Evolutionary conservation across 1,140 invertebrate genomes (phyloP), one percentile per base, ranked within the genome.

Genomic region (Glomeris maerens): DNA sequence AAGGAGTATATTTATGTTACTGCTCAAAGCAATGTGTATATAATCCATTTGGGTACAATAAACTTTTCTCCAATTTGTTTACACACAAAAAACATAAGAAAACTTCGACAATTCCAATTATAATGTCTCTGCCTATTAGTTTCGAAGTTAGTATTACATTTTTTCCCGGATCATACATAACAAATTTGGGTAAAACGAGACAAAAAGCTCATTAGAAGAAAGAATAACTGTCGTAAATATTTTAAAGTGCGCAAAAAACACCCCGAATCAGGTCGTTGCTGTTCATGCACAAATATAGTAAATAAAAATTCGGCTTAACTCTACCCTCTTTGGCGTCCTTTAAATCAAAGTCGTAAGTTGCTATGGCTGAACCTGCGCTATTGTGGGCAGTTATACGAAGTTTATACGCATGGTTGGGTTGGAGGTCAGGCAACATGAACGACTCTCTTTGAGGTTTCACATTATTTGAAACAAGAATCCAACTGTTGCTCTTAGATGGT

Each of bases 321-420:
- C 72, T 76, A 92, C 87, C 85, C 78, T 91, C 92, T 58, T 84
- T 87, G 52, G 88, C 78, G 22, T 89, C 94, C 7, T 96, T 74
- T 14, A 40, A 42, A 14, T 36, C 39, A 27, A 50, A 50, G 20
- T 50, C 31, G 48, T 50, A 60, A 39, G 57, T 54, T 3, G 56
- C 56, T 39, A 64, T 63, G 1, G 64, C 66, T 1, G 66, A 66
- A 2, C 68, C 68, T 14, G 65, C 64, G 25, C 63, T 63, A 53
- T 63, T 70, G 54, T 66, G 60, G 2, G 68, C 69, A 10, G 60
- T 65, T 1, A 71, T 62, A 28, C 62, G 59, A 56, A 70, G 63
- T 5, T 60, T 55, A 51, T 71, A 70, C 61, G 64, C 66, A 0
- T 66, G 68, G 7, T 64, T 66, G 7, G 68, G 63, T 22, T 62